These are phyloP conservation scores for Drosophila carrolli DNA, from an alignment of 1,140 invertebrate species.

Conservation along the genomic window DNA sequence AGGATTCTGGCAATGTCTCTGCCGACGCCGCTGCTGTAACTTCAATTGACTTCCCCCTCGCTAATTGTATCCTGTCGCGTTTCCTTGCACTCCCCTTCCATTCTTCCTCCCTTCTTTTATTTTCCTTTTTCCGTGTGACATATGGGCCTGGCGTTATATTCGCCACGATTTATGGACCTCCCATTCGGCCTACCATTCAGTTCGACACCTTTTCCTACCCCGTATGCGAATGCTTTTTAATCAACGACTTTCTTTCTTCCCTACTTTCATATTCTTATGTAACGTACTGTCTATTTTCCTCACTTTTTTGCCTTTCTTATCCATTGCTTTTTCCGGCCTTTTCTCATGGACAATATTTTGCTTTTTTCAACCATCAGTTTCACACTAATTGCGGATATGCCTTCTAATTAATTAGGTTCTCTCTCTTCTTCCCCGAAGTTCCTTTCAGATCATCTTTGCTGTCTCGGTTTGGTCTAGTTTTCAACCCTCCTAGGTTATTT, in stretches of 20 bases:
- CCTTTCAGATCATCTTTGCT: slow-evolving; percentile 18
- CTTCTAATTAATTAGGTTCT: slow-evolving; percentile 68
- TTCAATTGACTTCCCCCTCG: slow-evolving; percentile 74
- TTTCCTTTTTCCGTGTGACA: slow-evolving; percentile 58
- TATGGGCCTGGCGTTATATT: slow-evolving; percentile 75
- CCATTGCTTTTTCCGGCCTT: slow-evolving; percentile 32
- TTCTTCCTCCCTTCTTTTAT: slow-evolving; percentile 13
- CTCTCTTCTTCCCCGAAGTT: slow-evolving; percentile 27
- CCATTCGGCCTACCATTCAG: slow-evolving; percentile 50
- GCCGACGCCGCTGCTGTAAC: slow-evolving; percentile 42
- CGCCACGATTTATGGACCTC: slow-evolving; percentile 71
- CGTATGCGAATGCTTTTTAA: slow-evolving; percentile 62
- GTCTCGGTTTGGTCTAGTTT: slow-evolving; percentile 19
- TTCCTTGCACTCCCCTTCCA: slow-evolving; percentile 38
- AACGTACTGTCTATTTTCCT: slow-evolving; percentile 26
- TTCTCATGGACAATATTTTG: slow-evolving; percentile 56
- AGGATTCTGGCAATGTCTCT: slow-evolving; percentile 52
- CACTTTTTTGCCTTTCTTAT: slow-evolving; percentile 34
- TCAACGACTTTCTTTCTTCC: slow-evolving; percentile 65
- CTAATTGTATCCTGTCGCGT: slow-evolving; percentile 73
- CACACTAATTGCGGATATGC: slow-evolving; percentile 77
- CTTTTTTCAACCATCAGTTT: slow-evolving; percentile 62
- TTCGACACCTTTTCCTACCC: slow-evolving; percentile 69
- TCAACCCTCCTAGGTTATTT: slow-evolving; percentile 27
- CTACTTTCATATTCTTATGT: slow-evolving; percentile 38